phyloP scores from a whole-genome alignment of 2,113 vertebrate genomes.

The Oncorhynchus mykiss region DNA sequence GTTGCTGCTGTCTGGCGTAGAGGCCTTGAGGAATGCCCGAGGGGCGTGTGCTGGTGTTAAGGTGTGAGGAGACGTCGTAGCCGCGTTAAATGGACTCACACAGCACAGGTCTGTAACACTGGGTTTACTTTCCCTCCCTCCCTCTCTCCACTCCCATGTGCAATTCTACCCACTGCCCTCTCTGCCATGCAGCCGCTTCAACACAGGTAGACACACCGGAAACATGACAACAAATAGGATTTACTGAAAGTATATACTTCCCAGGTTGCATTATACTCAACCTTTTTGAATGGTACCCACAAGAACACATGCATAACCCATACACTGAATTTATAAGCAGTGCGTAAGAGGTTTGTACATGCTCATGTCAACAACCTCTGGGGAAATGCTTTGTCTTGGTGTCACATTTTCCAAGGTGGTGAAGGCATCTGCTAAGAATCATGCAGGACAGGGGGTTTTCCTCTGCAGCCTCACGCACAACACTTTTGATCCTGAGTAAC shows the following conservation, averaged over 20 bases:
- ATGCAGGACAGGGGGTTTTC: slow-evolving; percentile 25
- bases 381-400: not conserved
- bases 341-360: no score
- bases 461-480: slow-evolving; percentile 50
- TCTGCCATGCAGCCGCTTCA: no score
- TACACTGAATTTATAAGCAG: no score
- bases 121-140: not conserved
- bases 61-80: slow-evolving; percentile 35
- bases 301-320: no score
- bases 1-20: slow-evolving; percentile 33
- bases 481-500: slow-evolving; percentile 37
- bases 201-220: no score
- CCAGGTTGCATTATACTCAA: no score
- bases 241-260: not conserved
- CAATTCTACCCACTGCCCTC: not conserved
- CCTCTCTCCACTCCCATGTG: not conserved
- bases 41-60: slow-evolving; percentile 25
- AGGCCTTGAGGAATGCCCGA: slow-evolving; percentile 38
- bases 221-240: not conserved
- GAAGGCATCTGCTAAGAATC: slow-evolving; percentile 52
- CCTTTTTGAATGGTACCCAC: no score
- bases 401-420: not conserved
- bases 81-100: slow-evolving; percentile 33
- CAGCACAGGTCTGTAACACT: no score
- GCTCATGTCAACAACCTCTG: no score